Evolutionary conservation across 2,888 invertebrate genomes (phyloP), one percentile per base, ranked within the genome.

Genomic region (Agrochola macilenta): DNA sequence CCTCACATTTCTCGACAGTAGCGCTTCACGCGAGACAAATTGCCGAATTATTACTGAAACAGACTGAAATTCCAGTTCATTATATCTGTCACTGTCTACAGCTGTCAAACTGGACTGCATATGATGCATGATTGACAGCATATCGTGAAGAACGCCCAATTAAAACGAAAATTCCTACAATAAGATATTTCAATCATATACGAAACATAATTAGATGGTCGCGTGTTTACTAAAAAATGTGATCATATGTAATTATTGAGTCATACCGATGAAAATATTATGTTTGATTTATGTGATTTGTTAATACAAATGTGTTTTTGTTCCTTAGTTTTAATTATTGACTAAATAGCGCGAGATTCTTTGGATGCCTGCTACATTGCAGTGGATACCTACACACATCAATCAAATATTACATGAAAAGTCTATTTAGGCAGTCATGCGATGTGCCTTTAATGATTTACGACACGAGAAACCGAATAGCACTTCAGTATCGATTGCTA

Each of bases 171-270:
- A 86, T 86, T 88, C 78, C 71, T 69, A 69, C 74, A 60, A 76
- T 86, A 86, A 80, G 86, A 86, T 86, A 86, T 83, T 86, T 88
- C 87, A 88, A 88, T 86, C 87, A 72, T 26, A 76, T 70, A 72
- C n/a, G 58, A 69, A 76, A 78, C 70, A 78, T 80, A 88, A 86
- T 86, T 86, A 79, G 74, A 11, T 69, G 46, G 70, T 88, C 72
- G 86, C 86, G 86, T 86, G 86, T 35, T 43, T 43, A 30, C 26
- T 60, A 61, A 87, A 88, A 88, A 79, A 86, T 84, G 74, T 76
- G 84, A 86, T 74, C 83, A 86, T 82, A 85, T 86, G 78, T 86
- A 88, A 86, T 88, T 86, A 86, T 78, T 76, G 71, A 87, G 86
- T 82, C 86, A 46, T 66, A 76, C 30, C 76, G 88, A 69, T 76